Evolutionary conservation across 1,140 invertebrate genomes (phyloP).

Genomic region (Drosophila willistoni): DNA sequence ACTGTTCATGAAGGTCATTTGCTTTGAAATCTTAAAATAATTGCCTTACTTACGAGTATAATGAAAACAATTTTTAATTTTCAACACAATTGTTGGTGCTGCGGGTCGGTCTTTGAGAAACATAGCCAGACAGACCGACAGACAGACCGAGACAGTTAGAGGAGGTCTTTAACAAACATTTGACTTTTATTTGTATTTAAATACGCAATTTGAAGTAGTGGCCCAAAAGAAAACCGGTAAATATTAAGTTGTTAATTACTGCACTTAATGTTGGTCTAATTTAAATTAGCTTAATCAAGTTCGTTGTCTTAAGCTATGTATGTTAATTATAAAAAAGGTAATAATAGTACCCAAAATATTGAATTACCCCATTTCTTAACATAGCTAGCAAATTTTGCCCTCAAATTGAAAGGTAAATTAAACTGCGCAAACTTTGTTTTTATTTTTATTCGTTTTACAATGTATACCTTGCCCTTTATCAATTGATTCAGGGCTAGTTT

Average conservation of each 20-base stretch:
- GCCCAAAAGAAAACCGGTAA: slow-evolving; percentile 46
- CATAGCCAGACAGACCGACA: no score
- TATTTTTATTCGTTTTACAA: no score
- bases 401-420: background rate
- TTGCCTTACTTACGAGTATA: slow-evolving; percentile 60
- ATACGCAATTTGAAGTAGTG: slow-evolving; percentile 56
- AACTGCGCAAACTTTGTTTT: no score
- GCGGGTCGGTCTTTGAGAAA: slow-evolving; percentile 5
- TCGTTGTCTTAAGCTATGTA: background rate
- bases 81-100: slow-evolving; percentile 56
- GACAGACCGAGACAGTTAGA: background rate
- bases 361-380: background rate
- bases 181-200: slow-evolving; percentile 64
- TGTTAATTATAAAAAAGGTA: background rate
- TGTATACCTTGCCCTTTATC: no score
- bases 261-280: slow-evolving; percentile 24
- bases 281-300: slow-evolving; percentile 25
- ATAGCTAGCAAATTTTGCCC: background rate
- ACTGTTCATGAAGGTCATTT: slow-evolving; percentile 60
- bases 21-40: slow-evolving; percentile 69
- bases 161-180: slow-evolving; percentile 52
- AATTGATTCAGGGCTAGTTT: no score
- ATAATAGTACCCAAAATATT: no score
- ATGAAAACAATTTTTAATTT: slow-evolving; percentile 74
- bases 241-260: slow-evolving; percentile 34